Conservation (phyloP, 2,797 vertebrate genomes). For the Coendou prehensilis region DNA sequence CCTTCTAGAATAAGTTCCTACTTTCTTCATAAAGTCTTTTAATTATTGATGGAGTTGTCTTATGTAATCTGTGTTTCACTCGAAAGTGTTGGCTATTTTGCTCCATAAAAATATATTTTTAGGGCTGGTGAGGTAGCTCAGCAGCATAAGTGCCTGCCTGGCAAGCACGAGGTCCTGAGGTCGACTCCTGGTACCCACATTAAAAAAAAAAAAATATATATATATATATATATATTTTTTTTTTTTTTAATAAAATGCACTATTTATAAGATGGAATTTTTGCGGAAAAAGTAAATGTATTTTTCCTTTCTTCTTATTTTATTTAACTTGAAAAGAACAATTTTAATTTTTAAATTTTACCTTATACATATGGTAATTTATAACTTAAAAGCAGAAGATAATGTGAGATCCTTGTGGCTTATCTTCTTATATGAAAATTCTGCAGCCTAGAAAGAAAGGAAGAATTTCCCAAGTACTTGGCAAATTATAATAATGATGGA, state of each 20-base stretch:
- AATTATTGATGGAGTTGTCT: background rate
- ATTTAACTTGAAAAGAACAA: background rate
- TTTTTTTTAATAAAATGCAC: background rate
- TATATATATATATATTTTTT: too few relatives aligned
- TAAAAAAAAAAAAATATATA: too few relatives aligned
- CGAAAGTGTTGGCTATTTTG: background rate
- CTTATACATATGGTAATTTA: background rate
- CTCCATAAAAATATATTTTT: background rate
- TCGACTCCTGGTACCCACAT: too few relatives aligned
- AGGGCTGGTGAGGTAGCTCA: too few relatives aligned
- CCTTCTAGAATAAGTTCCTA: background rate
- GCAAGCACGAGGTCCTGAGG: too few relatives aligned
- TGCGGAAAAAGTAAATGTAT: background rate
- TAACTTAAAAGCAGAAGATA: background rate
- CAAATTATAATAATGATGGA: background rate
- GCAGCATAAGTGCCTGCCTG: too few relatives aligned
- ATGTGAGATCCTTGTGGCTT: background rate
- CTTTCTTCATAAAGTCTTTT: background rate
- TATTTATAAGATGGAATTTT: background rate
- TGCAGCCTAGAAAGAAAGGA: background rate
- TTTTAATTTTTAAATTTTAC: background rate
- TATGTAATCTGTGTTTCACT: background rate
- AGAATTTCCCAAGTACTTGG: background rate
- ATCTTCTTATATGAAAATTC: background rate
- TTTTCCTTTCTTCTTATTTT: background rate